Evolutionary conservation across 2,888 invertebrate genomes (phyloP).

Genomic region (Apocheima hispidaria): DNA sequence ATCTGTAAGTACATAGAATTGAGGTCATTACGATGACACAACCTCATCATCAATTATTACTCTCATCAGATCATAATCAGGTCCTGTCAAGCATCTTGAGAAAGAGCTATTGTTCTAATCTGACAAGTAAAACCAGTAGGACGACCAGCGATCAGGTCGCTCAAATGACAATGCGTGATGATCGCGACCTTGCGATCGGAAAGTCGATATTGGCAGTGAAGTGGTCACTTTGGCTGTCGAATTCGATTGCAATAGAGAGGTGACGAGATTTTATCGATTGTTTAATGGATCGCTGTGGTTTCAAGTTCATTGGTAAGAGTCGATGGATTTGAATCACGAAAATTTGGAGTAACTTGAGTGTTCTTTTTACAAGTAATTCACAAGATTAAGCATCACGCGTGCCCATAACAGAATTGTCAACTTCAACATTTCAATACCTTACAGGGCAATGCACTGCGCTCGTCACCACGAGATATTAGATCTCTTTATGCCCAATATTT

Average conservation of each 20-base stretch:
- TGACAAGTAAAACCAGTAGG: slow-evolving; percentile 36
- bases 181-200: slow-evolving; percentile 49
- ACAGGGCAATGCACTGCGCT: too few species aligned
- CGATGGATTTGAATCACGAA: neutral
- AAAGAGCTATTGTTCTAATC: slow-evolving; percentile 42
- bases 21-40: neutral
- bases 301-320: slow-evolving; percentile 16
- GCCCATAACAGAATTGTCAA: too few species aligned
- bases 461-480: too few species aligned
- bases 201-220: slow-evolving; percentile 12
- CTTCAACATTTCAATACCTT: too few species aligned
- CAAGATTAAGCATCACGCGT: too few species aligned
- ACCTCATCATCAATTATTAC: slow-evolving; percentile 14
- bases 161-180: slow-evolving; percentile 53
- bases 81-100: slow-evolving; percentile 24
- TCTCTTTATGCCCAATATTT: too few species aligned
- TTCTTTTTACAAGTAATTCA: too few species aligned
- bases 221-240: slow-evolving; percentile 17
- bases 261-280: slow-evolving; percentile 17
- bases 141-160: slow-evolving; percentile 15
- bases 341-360: neutral
- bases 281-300: slow-evolving; percentile 19
- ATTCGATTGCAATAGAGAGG: slow-evolving; percentile 19
- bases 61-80: slow-evolving; percentile 15
- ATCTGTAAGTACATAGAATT: too few species aligned